Base-by-base conservation (phyloP, 2,888 invertebrate species). In the Cosmopolites sordidus region DNA sequence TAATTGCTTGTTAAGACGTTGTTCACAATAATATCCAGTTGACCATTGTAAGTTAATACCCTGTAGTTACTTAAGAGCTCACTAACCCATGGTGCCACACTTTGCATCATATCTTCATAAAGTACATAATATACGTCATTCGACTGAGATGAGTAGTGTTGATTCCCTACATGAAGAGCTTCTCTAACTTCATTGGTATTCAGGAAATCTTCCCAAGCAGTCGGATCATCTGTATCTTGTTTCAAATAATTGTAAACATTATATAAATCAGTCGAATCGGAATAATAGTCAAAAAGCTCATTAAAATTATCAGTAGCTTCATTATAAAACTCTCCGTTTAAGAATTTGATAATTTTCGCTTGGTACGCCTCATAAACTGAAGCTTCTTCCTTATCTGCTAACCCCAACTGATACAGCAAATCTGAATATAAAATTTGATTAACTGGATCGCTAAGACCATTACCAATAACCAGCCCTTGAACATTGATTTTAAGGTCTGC, bases 11-110 rank as follows among this genome's bases (percentile, higher is more conserved):
- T 92, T 42, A 88, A 67, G 0, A 91, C 89, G 72, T 90, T 89
- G 0, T 91, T 89, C 0, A 92, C 87, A 58, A 92, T 89, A 11
- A 94, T 84, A 69, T 95, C 94, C 58, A 94, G 69, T 68, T 94
- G 93, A 0, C 94, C 94, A 67, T 83, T 92, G 70, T 92, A 94
- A 48, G 92, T 78, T 37, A 92, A 78, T 9, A 91, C 80, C 69
- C 78, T 77, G 63, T 86, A 86, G 58, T 81, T 72, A 22, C 83
- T 75, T 0, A 88, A 66, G 0, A 90, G 73, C 59, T 84, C 83
- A 0, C 81, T 37, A 6, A 67, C 48, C 62, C 61, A 63, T 12
- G 64, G 60, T 2, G 65, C 62, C 1, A 65, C 62, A 6, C 45
- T 49, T 43, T 55, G 44, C 1, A 45, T 40, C 12, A 48, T 41